Conservation (phyloP, 2,113 vertebrate genomes). For the Furnarius figulus region DNA sequence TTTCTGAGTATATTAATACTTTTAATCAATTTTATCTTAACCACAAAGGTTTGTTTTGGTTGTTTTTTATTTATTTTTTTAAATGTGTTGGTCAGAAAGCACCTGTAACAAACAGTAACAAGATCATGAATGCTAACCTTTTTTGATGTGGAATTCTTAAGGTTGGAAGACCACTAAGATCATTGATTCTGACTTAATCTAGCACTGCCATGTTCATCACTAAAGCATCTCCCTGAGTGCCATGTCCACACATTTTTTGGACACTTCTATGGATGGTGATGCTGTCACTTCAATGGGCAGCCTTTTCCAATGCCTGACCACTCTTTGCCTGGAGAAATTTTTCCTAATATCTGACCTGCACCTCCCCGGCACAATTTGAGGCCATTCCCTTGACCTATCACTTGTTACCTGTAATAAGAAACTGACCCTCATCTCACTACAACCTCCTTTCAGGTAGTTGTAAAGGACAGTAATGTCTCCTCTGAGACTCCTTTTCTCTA, state of each 20-base stretch:
- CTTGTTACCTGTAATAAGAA: not conserved
- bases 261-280: not conserved
- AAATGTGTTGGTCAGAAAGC: not conserved
- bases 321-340: not conserved
- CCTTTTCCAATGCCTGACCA: not conserved
- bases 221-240: not conserved
- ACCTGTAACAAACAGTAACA: not conserved
- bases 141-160: not conserved
- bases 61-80: not conserved
- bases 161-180: not conserved
- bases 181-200: not conserved
- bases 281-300: not conserved
- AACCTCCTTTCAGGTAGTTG: not conserved
- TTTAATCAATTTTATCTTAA: not conserved
- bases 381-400: rapidly evolving
- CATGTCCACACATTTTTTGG: not conserved
- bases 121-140: not conserved
- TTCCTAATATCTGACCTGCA: not conserved
- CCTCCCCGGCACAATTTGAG: not conserved
- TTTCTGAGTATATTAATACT: not conserved
- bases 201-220: not conserved
- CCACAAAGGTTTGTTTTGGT: not conserved
- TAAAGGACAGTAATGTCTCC: not conserved
- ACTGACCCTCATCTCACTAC: not conserved
- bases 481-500: not conserved